Evolutionary conservation across 2,888 invertebrate species (phyloP), one percentile per base, ranked within the genome.

Genomic region (Carterocephalus palaemon): DNA sequence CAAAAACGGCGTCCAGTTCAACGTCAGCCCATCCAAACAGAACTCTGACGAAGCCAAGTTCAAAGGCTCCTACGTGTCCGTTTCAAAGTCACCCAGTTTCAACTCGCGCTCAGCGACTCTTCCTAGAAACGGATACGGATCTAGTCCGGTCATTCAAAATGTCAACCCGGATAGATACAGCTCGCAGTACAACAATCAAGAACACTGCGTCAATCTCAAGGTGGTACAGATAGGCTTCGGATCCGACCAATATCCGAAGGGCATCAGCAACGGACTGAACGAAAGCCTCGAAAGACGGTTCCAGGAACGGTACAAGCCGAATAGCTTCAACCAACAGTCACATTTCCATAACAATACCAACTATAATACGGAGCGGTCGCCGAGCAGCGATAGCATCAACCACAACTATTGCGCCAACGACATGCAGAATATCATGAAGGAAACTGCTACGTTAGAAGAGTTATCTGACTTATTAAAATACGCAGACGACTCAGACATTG

Each of bases 401-500:
- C 86, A 86, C 51, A 84, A 84, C 54, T 85, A 82, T 53, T 79
- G 80, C 52, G 58, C 81, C 4, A 82, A 64, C 39, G 83, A 85
- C 10, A 80, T 83, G 79, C 85, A 79, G 52, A 85, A 74, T 47
- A 73, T 82, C 12, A 79, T 78, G 67, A 72, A 79, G 66, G 89
- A 84, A 65, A 89, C 90, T 38, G 89, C 89, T 22, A 92, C 91
- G 39, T 71, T 93, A 23, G 93, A 93, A 56, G 93, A 93, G 65
- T 75, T 93, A 1, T 92, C 92, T 2, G 92, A 93, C 71, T 76
- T 92, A 1, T 74, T 93, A 43, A 90, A 92, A 56, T 92, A 92
- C 60, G 92, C 92, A 22, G 95, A 95, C 57, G 93, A 93, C 66
- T 92, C 93, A 17, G 91, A 90, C 39, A 89, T 88, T 51, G 75